Conservation (phyloP, 1,140 invertebrate species). For the Globodera ellingtonae region DNA sequence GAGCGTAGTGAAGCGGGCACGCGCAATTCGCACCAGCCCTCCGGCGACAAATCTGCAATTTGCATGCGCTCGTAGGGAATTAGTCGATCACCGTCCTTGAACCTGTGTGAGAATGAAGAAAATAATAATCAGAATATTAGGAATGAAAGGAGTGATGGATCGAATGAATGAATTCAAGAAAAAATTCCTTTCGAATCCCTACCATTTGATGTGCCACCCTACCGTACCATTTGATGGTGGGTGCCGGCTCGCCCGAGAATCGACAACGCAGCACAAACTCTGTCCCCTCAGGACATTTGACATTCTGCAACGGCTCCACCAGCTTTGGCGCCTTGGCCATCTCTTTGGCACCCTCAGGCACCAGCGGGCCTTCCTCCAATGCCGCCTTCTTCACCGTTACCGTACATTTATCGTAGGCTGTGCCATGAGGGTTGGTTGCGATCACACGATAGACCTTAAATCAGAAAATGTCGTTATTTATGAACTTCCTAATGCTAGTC, state of each 20-base stretch:
- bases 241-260: slow-evolving; percentile 80
- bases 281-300: slow-evolving; percentile 73
- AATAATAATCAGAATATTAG: too few relatives aligned
- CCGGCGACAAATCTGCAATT: slow-evolving; percentile 66
- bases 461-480: background rate
- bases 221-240: slow-evolving; percentile 72
- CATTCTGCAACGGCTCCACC: slow-evolving; percentile 59
- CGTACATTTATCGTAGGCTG: slow-evolving; percentile 62
- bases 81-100: slow-evolving; percentile 61
- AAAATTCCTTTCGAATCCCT: background rate
- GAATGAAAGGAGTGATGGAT: too few relatives aligned
- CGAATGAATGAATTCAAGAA: slow-evolving; percentile 35
- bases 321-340: slow-evolving; percentile 60
- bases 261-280: slow-evolving; percentile 79
- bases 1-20: slow-evolving; percentile 75
- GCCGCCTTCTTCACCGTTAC: slow-evolving; percentile 56
- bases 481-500: background rate
- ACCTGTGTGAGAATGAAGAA: slow-evolving; percentile 68
- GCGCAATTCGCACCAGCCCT: slow-evolving; percentile 76
- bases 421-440: slow-evolving; percentile 63
- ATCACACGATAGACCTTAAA: slow-evolving; percentile 53
- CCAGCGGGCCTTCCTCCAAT: slow-evolving; percentile 28
- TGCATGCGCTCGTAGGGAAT: slow-evolving; percentile 56
- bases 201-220: slow-evolving; percentile 1
- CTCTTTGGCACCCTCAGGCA: slow-evolving; percentile 2